A percentile compares a stretch with the other conserved stretches of the same genome.
Conservation (phyloP, 2,113 vertebrate species). For the Miniopterus natalensis region DNA sequence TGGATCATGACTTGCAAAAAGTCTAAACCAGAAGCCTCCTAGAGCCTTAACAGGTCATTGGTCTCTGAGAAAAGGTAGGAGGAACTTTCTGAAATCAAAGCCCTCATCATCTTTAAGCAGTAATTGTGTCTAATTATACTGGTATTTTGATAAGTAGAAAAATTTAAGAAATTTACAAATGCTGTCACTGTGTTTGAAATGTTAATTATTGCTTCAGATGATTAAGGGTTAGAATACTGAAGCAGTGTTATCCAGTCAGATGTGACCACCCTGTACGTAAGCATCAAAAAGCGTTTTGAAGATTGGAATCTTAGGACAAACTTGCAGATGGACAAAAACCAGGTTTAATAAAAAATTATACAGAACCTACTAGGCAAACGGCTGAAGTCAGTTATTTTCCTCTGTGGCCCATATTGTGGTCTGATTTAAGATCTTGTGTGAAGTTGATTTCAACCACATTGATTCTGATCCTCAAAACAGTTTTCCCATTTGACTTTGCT, state of each 20-base stretch:
- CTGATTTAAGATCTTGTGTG: background rate
- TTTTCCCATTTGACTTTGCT: conserved; percentile 8
- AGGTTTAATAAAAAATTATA: background rate
- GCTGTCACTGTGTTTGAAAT: conserved; percentile 30
- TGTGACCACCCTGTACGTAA: background rate
- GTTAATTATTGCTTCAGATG: conserved; percentile 22
- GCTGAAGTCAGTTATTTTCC: background rate
- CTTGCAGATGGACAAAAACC: background rate
- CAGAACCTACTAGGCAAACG: background rate
- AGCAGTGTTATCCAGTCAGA: background rate
- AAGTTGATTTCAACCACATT: background rate
- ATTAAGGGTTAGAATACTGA: background rate
- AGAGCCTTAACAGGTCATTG: background rate
- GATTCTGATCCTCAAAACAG: conserved; percentile 16
- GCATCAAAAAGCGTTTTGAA: conserved; percentile 19
- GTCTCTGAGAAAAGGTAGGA: background rate
- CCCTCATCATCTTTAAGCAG: background rate
- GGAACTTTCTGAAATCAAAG: conserved; percentile 40
- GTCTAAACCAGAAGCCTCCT: background rate
- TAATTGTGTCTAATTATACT: conserved; percentile 54
- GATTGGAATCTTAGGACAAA: background rate
- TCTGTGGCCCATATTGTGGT: background rate
- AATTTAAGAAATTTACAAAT: conserved; percentile 59
- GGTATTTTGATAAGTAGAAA: conserved; percentile 47
- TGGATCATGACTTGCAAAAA: background rate